Conservation (phyloP, 2,113 vertebrate genomes). For the Edolisoma coerulescens region DNA sequence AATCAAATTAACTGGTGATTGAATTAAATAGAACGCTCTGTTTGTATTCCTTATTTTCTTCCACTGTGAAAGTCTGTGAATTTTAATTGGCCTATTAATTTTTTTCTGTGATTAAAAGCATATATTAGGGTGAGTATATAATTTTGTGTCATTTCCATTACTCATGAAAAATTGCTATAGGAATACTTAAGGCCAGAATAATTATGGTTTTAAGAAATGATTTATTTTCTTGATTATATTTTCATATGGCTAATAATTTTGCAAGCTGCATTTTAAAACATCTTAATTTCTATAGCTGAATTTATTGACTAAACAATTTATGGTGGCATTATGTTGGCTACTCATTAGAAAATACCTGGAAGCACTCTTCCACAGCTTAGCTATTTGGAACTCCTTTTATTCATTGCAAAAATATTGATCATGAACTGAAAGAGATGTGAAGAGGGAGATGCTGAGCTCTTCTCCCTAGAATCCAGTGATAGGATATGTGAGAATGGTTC, state of each 20-base stretch:
- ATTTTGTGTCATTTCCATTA: neutral
- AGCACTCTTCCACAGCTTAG: neutral
- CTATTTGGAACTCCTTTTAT: neutral
- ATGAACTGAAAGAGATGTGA: accelerated
- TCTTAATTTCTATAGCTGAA: neutral
- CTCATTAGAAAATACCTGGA: neutral
- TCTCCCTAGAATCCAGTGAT: too few species aligned
- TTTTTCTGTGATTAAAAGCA: neutral
- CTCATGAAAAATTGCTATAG: neutral
- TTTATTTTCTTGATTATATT: neutral
- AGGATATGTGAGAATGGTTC: accelerated
- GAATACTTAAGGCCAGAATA: neutral
- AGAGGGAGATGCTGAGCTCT: neutral
- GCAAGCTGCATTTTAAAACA: neutral
- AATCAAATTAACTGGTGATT: neutral
- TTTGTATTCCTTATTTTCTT: neutral
- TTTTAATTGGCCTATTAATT: neutral
- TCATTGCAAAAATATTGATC: neutral
- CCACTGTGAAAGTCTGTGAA: neutral
- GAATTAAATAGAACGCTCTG: neutral
- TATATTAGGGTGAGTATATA: neutral
- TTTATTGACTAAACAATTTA: neutral
- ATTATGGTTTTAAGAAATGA: neutral
- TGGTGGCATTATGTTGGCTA: neutral
- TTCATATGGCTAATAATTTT: neutral